Base-by-base conservation (phyloP, 1,140 invertebrate species). In the Homalodisca vitripennis region DNA sequence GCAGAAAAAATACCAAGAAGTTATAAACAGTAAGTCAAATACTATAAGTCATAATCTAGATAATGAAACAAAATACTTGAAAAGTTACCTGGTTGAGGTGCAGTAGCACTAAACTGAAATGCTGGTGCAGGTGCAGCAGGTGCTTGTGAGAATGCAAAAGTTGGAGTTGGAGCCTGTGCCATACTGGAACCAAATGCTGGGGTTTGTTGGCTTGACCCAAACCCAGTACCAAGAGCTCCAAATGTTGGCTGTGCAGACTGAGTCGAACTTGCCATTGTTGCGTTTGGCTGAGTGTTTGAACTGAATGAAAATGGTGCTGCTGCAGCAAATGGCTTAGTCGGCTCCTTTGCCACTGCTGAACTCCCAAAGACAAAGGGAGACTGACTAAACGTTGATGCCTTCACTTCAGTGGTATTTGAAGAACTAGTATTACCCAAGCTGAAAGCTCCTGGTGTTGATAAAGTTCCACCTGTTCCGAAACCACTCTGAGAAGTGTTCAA, bases 231-330 rank as follows among this genome's bases (percentile, higher is more conserved):
- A 6, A 17, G 34, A 13, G 55, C 24, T 27, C 22, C 55, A 27
- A 60, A 60, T 6, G 14, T 60, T n/a, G 55, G 55, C 24, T 27
- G 2, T 30, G 55, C 2, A 60, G 55, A 6, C 24, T 60, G 55
- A 22, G 55, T 60, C 14, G 55, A 24, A 29, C 3, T 27, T 41
- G 55, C 3, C 24, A 27, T 22, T 27, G 55, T 60, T 30, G 55
- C 22, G n/a, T 2, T 27, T 1, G 3, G 3, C 27, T 60, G 55
- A 60, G 24, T 13, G n/a, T 3, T 51, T 12, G 55, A 26, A 27
- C 55, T n/a, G 29, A 60, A 60, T 60, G 55, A 13, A 30, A 60
- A 60, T 2, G 14, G 26, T 27, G 55, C 6, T 30, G 55, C 55
- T 2, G 55, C 24, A 13, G 22, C 55, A 6, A 60, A 13, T 13